Evolutionary conservation across 2,888 invertebrate genomes (phyloP).

Genomic region (Pasiphila rectangulata): DNA sequence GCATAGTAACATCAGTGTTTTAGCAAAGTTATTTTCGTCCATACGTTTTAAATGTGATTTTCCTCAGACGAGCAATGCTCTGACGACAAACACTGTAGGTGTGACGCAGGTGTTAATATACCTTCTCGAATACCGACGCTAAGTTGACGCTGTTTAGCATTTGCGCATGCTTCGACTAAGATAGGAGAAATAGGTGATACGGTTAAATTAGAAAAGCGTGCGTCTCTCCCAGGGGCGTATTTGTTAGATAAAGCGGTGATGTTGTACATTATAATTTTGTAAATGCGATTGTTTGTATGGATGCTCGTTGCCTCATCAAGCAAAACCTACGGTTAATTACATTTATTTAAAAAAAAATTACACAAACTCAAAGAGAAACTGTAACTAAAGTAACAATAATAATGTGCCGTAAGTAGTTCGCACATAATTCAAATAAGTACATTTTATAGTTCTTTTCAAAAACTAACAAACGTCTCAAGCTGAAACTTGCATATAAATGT

Average conservation of each 20-base stretch:
- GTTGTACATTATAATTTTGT: too few relatives aligned
- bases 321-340: too few relatives aligned
- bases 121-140: neutral
- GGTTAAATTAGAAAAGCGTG: neutral
- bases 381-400: neutral
- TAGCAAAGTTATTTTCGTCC: neutral
- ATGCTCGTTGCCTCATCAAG: too few relatives aligned
- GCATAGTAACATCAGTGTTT: constrained; percentile 32
- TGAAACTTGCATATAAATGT: too few relatives aligned
- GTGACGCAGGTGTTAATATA: constrained; percentile 17
- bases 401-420: too few relatives aligned
- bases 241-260: too few relatives aligned
- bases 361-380: neutral
- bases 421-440: too few relatives aligned
- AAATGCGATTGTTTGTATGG: too few relatives aligned
- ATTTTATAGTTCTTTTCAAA: too few relatives aligned
- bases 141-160: neutral
- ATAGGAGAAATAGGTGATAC: too few relatives aligned
- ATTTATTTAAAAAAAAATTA: too few relatives aligned
- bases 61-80: constrained; percentile 28
- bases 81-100: constrained; percentile 32
- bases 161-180: neutral
- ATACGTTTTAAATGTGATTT: constrained; percentile 28
- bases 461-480: too few relatives aligned
- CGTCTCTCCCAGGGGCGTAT: neutral